Evolutionary conservation across 2,888 invertebrate genomes (phyloP).

Genomic region (Sinotaia quadrata): DNA sequence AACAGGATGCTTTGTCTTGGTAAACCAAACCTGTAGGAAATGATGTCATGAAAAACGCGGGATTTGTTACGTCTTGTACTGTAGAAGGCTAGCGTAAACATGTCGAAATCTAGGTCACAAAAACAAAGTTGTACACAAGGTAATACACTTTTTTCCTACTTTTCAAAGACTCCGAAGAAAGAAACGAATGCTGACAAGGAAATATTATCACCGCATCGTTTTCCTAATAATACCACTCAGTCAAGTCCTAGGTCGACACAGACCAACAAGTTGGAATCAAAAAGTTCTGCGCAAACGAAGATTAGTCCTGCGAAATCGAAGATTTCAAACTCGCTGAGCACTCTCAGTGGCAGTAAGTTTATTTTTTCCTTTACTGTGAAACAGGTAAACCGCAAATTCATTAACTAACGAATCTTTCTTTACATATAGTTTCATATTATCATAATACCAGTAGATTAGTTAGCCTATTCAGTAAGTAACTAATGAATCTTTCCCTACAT

Average conservation of each 20-base stretch:
- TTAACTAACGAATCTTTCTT: too few relatives aligned
- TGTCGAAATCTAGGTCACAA: slow-evolving; percentile 32
- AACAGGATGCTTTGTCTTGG: too few relatives aligned
- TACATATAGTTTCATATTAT: too few relatives aligned
- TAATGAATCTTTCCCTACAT: too few relatives aligned
- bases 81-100: not conserved
- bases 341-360: too few relatives aligned
- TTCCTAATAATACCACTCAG: slow-evolving; percentile 40
- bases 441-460: too few relatives aligned
- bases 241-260: slow-evolving; percentile 7
- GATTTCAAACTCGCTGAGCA: too few relatives aligned
- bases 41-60: slow-evolving; percentile 8
- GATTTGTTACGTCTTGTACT: not conserved
- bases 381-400: too few relatives aligned
- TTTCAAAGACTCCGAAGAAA: slow-evolving; percentile 51
- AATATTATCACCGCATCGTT: slow-evolving; percentile 56
- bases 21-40: not conserved
- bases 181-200: slow-evolving; percentile 30
- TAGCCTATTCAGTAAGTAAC: too few relatives aligned
- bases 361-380: too few relatives aligned
- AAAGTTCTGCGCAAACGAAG: not conserved
- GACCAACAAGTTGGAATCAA: not conserved
- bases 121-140: slow-evolving; percentile 36
- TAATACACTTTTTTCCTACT: slow-evolving; percentile 59
- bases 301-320: too few relatives aligned